Evolutionary conservation across 2,888 invertebrate genomes (phyloP), one percentile per base, ranked within the genome.

Genomic region (Argyresthia goedartella): DNA sequence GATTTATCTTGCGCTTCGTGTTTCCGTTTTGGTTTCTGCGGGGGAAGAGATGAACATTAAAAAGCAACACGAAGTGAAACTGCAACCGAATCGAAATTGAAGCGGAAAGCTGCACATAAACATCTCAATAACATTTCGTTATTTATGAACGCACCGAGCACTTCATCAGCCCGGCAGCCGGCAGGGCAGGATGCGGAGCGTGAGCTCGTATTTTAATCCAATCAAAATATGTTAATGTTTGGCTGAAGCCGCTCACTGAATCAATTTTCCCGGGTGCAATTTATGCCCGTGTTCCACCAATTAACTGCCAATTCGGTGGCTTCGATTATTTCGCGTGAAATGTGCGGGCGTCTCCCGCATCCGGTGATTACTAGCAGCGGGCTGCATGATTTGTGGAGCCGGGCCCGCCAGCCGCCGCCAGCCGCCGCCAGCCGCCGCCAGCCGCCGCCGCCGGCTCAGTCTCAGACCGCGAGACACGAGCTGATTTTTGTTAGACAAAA

Each of bases 291-390:
- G 84, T 81, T 78, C 73, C 74, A 66, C 74, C 82, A 84, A 86
- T 86, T 85, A 86, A 81, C 82, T 78, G 81, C 75, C 81, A 79
- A 85, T 85, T 84, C 85, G 81, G 84, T 82, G 81, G 84, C 81
- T 81, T 78, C 80, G 82, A 81, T 84, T 79, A 81, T 84, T 84
- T 82, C 76, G 84, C 81, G 73, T 78, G 76, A 79, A 80, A 81
- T 73, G 81, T 77, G 77, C 79, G 81, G 81, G 79, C 76, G 81
- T 77, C 80, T 81, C 85, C 84, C 84, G 85, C 86, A 86, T 86
- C 86, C 86, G 85, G 85, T 76, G 78, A 84, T 86, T 86, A 84
- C 70, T 25, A 25, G 25, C 25, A 25, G 25, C 76, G 67, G 67
- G 43, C 49, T 66, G 73, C 75, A 81, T 81, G 81, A 85, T 82